Base-by-base conservation (phyloP, 2,113 vertebrate species). In the Corydoras maculifer region DNA sequence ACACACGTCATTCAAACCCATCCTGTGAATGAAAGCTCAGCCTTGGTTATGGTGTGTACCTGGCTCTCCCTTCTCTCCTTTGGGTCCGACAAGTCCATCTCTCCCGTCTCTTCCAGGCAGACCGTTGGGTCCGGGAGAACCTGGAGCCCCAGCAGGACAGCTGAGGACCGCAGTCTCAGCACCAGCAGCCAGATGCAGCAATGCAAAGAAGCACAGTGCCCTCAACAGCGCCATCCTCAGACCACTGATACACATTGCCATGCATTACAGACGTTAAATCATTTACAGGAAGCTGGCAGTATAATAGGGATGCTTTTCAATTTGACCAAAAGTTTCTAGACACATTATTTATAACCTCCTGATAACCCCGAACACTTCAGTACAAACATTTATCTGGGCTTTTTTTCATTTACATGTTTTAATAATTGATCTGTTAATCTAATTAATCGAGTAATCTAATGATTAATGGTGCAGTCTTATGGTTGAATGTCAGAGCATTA, bases 11-110 rank as follows among this genome's bases (percentile, higher is more conserved):
- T 53, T 3, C 13, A 9, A 3, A 3, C 9, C 51, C 3, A 53
- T 11, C 9, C 3, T 9, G 9, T 13, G 13, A 53, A 53, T 53
- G 13, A 4, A 9, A 11, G 10, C 13, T 3, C 13, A 53, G 13
- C 13, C 51, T 53, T 11, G 51, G 10, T 35, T 35, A 9, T 3
- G 9, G 48, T 8, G 62, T 5, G 25, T 11, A 75, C 78, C 69
- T 60, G 30, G 32, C 25, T 80, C 78, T 66, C 78, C 78, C 51
- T 32, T 80, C 49, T 80, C 67, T 57, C 78, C 73, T 57, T 78
- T 75, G 2, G n/a, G 66, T 53, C 78, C 73, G 18, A 25, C 2
- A 3, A 14, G 6, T 58, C 79, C 73, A 1, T 78, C 69, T 62
- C 64, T 70, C 0, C 72, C 69, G 14, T 74, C 75, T 71, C 61